A percentile compares a stretch with the other conserved stretches of the same genome.
Conservation (phyloP, 1,140 invertebrate genomes). For the Homalodisca vitripennis region DNA sequence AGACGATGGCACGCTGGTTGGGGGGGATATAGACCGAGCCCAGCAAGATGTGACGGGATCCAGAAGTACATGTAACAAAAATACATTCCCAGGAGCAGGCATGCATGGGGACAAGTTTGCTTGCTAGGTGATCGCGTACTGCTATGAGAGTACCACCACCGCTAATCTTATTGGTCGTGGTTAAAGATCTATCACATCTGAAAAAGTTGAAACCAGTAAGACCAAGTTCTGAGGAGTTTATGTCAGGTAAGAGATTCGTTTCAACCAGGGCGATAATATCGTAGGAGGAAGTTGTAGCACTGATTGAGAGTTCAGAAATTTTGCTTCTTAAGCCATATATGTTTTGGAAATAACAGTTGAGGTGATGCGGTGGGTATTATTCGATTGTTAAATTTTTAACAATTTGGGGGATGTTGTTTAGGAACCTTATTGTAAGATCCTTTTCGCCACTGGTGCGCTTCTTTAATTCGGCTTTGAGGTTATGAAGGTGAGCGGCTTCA, state of each 20-base stretch:
- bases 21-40: not conserved
- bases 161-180: not conserved
- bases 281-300: too few species aligned
- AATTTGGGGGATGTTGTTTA: not conserved
- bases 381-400: not conserved
- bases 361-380: too few species aligned
- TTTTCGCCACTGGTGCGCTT: not conserved
- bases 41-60: not conserved
- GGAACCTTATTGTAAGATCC: not conserved
- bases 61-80: not conserved
- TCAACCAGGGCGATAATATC: too few species aligned
- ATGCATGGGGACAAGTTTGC: not conserved
- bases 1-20: not conserved
- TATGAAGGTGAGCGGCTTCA: not conserved
- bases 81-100: not conserved
- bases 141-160: not conserved
- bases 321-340: too few species aligned
- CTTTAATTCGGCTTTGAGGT: not conserved
- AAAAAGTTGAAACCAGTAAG: not conserved
- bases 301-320: too few species aligned
- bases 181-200: not conserved
- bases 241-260: too few species aligned
- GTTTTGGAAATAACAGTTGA: too few species aligned
- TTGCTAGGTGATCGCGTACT: not conserved
- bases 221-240: too few species aligned